These are phyloP conservation scores for Drosophila paulistorum DNA, from an alignment of 1,140 invertebrate genomes.

Conservation along the genomic window DNA sequence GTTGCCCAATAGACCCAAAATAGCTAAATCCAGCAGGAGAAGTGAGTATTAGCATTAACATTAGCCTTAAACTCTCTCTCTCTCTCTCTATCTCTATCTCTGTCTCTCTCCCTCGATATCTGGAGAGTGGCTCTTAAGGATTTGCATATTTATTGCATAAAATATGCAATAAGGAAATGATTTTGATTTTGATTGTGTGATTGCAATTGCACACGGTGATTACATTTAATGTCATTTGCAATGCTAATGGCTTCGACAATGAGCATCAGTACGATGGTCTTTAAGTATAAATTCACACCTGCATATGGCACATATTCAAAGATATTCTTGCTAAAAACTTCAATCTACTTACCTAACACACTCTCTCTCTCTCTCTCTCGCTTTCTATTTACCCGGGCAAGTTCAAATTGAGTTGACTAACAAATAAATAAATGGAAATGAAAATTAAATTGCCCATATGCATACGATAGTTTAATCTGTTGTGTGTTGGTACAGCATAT, in stretches of 20 bases:
- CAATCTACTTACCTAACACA: neutral
- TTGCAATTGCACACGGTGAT: constrained; percentile 17
- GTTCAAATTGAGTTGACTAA: neutral
- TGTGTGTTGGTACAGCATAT: no score
- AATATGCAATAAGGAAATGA: constrained; percentile 50
- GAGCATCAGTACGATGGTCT: neutral
- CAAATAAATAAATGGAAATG: neutral
- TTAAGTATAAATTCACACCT: constrained; percentile 11
- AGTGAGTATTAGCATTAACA: neutral
- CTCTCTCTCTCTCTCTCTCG: neutral
- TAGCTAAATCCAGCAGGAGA: neutral
- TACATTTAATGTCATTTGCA: constrained; percentile 34
- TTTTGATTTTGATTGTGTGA: constrained; percentile 29
- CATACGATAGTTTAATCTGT: no score
- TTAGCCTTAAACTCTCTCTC: neutral
- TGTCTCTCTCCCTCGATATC: neutral
- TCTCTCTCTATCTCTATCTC: no score
- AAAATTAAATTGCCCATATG: no score
- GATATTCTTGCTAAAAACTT: neutral
- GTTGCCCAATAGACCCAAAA: neutral
- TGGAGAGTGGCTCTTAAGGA: constrained; percentile 27
- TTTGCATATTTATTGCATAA: constrained; percentile 37
- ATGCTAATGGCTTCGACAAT: constrained; percentile 10
- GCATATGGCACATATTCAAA: neutral
- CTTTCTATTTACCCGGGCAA: no score